A percentile compares a stretch with the other conserved stretches of the same genome.
phyloP scores from a whole-genome alignment of 2,113 vertebrate genomes.

The Hucho hucho region DNA sequence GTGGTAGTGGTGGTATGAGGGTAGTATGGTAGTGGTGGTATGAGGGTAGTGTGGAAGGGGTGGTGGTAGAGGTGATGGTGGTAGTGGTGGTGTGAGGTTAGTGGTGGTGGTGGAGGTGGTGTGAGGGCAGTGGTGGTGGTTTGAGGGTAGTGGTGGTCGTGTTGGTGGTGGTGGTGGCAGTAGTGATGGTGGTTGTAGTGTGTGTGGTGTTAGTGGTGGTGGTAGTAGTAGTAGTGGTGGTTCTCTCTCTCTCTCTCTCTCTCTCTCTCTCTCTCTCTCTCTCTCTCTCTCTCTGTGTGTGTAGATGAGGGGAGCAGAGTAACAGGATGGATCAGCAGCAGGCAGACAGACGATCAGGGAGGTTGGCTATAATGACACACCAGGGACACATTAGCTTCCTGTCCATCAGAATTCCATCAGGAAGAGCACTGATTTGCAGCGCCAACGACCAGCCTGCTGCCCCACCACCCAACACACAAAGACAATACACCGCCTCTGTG shows the following conservation, averaged over 20 bases:
- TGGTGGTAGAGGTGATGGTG: too few species aligned
- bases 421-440: constrained; percentile 78
- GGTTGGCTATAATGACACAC: constrained; percentile 75
- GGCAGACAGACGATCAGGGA: constrained; percentile 76
- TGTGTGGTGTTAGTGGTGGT: constrained; percentile 25
- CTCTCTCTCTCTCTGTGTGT: constrained; percentile 10
- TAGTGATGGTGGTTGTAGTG: constrained; percentile 20
- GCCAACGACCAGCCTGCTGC: constrained; percentile 33
- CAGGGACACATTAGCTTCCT: constrained; percentile 76
- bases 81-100: too few species aligned
- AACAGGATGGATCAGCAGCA: constrained; percentile 51
- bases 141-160: too few species aligned
- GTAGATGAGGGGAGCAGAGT: constrained; percentile 71
- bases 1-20: too few species aligned
- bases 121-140: constrained; percentile 38
- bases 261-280: constrained; percentile 2
- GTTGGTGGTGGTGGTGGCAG: too few species aligned
- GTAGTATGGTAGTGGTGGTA: too few species aligned
- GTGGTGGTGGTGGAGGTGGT: too few species aligned
- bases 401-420: constrained; percentile 76
- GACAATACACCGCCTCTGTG: constrained; percentile 61
- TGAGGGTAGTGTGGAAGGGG: too few species aligned
- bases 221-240: too few species aligned
- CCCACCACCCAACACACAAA: constrained; percentile 72
- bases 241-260: too few species aligned